Evolutionary conservation across 2,797 vertebrate genomes (phyloP), one percentile per base, ranked within the genome.

Genomic region (Lepus oiostolus): DNA sequence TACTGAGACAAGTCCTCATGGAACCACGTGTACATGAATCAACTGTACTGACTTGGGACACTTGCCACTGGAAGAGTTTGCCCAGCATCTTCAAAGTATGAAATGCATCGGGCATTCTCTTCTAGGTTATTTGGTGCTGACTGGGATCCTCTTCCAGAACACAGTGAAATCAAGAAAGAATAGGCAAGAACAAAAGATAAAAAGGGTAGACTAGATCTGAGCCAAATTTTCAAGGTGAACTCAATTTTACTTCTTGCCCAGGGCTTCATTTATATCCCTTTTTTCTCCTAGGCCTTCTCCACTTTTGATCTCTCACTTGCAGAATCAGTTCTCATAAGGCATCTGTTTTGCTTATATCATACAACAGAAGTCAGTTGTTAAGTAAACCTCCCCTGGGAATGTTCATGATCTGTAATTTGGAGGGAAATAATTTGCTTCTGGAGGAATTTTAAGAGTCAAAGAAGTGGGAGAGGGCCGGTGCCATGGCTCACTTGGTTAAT

Each of bases 331-430:
- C 5, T 90, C 70, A 82, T 60, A 76, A 62, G 35, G 9, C 30
- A 81, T 67, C 52, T 94, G 5, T 67, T 93, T 88, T 89, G 54
- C 77, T 87, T 82, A 28, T 80, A 86, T 74, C 12, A 92, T 75
- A 84, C 58, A 67, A 13, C 35, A 32, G 95, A 92, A 90, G 90
- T 32, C 24, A 82, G n/a, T 90, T 68, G 38, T 90, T 75, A 96
- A 88, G 26, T 9, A 82, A 85, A 11, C 16, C 1, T 89, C 21
- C 24, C 17, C 16, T 81, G 58, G 77, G 21, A 85, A 84, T 94
- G 90, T 74, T 91, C 77, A 93, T 94, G 70, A 77, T 60, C 30
- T 74, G n/a, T 54, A 85, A 91, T 70, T 90, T 92, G 16, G 7
- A 71, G 42, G 83, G 22, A 88, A 85, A 83, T 76, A 14, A 65